Evolutionary conservation across 2,797 vertebrate species (phyloP).

Genomic region (Rhabdophis nuchalis): DNA sequence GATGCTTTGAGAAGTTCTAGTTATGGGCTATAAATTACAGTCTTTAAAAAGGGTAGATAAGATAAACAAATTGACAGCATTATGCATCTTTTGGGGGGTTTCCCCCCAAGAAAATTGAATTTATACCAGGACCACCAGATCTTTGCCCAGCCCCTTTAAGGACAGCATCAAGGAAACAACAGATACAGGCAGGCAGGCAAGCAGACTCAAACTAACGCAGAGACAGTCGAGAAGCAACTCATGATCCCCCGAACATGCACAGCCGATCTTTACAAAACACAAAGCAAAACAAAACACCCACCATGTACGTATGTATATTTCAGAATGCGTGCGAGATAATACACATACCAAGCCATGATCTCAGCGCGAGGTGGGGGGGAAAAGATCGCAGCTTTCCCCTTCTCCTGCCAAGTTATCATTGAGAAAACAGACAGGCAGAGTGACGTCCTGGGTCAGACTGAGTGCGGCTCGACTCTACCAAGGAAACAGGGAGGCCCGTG

Average conservation of each 20-base stretch:
- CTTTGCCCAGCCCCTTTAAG: constrained; percentile 14
- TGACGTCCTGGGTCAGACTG: constrained; percentile 76
- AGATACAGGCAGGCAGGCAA: constrained; percentile 16
- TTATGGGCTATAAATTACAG: neutral
- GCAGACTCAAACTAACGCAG: constrained; percentile 56
- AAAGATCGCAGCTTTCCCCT: constrained; percentile 60
- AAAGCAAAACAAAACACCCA: neutral
- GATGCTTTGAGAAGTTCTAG: neutral
- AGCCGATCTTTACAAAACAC: neutral
- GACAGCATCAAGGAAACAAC: neutral
- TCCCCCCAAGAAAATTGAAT: constrained; percentile 11
- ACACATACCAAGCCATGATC: constrained; percentile 68
- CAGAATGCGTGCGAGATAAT: constrained; percentile 61
- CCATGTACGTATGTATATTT: neutral
- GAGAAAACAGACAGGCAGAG: constrained; percentile 73
- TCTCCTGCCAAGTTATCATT: constrained; percentile 73
- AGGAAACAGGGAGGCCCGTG: constrained; percentile 66
- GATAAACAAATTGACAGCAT: neutral
- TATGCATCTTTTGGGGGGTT: neutral
- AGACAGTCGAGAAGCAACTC: constrained; percentile 49
- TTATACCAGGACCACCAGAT: neutral
- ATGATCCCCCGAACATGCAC: constrained; percentile 31
- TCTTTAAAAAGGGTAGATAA: neutral
- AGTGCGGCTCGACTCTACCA: constrained; percentile 74
- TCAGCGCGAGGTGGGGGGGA: constrained; percentile 8